Evolutionary conservation across 2,888 invertebrate genomes (phyloP).

Genomic region (Phyllotreta cruciferae): DNA sequence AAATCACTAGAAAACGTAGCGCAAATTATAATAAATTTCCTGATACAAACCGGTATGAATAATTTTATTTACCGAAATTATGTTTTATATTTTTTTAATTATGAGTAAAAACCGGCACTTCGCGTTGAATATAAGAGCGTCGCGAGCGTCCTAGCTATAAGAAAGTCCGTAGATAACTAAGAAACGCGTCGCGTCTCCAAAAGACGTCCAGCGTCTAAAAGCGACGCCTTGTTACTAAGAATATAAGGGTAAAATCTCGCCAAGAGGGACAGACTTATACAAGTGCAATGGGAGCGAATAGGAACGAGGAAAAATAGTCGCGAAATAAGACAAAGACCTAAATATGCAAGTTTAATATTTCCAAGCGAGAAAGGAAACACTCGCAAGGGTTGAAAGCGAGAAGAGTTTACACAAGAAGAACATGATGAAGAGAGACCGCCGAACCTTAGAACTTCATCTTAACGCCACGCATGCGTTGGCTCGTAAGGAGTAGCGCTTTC

Average conservation of each 20-base stretch:
- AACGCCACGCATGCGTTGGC: slow-evolving; percentile 57
- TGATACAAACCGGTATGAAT: slow-evolving; percentile 1
- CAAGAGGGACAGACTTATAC: slow-evolving; percentile 51
- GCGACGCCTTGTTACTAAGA: slow-evolving; percentile 61
- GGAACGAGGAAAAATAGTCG: slow-evolving; percentile 53
- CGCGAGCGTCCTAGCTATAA: slow-evolving; percentile 60
- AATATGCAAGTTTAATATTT: slow-evolving; percentile 54
- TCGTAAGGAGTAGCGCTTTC: slow-evolving; percentile 57
- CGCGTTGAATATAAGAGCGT: slow-evolving; percentile 46
- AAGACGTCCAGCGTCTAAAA: slow-evolving; percentile 61
- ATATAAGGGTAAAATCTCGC: slow-evolving; percentile 55
- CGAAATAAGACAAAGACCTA: slow-evolving; percentile 56
- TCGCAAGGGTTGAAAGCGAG: slow-evolving; percentile 56
- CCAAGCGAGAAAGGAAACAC: slow-evolving; percentile 50
- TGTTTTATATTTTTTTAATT: slow-evolving; percentile 15
- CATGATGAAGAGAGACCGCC: slow-evolving; percentile 50
- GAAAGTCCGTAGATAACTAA: slow-evolving; percentile 61
- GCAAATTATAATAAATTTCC: slow-evolving; percentile 8
- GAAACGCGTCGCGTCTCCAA: slow-evolving; percentile 60
- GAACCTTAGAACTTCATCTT: slow-evolving; percentile 61
- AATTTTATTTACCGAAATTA: slow-evolving; percentile 1
- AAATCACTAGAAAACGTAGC: slow-evolving; percentile 21
- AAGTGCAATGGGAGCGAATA: slow-evolving; percentile 52
- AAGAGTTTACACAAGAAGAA: slow-evolving; percentile 55
- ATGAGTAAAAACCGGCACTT: slow-evolving; percentile 39